phyloP scores from a whole-genome alignment of 2,888 invertebrate genomes.

The Xanthia icteritia region DNA sequence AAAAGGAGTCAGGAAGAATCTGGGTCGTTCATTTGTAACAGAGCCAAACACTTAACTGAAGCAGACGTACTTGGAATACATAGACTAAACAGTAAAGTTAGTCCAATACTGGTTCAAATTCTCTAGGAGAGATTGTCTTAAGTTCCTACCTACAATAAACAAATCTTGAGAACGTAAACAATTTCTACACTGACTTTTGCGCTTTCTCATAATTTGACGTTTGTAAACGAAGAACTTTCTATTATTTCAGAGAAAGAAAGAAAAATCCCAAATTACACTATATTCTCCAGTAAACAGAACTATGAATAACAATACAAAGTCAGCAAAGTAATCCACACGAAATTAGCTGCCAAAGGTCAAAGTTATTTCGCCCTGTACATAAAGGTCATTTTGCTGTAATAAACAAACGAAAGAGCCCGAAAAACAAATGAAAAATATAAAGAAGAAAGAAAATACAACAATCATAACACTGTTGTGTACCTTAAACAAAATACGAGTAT shows the following conservation, averaged over 20 bases:
- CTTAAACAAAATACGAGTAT: constrained; percentile 55
- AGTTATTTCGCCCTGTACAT: background rate
- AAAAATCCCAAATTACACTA: constrained; percentile 27
- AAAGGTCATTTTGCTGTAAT: constrained; percentile 5
- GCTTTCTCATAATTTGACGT: constrained; percentile 4
- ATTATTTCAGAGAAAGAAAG: constrained; percentile 15
- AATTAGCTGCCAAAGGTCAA: constrained; percentile 18
- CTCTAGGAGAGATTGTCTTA: background rate
- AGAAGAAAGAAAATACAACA: constrained; percentile 23
- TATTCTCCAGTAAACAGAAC: constrained; percentile 24
- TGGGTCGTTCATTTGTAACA: background rate
- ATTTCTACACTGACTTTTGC: background rate
- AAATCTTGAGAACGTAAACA: constrained; percentile 1
- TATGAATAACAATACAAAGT: constrained; percentile 35
- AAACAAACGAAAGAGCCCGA: constrained; percentile 1
- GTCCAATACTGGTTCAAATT: background rate
- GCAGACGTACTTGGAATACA: background rate
- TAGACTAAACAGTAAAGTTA: constrained; percentile 6
- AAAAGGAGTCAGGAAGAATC: background rate
- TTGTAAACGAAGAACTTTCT: background rate
- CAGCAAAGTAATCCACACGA: constrained; percentile 23
- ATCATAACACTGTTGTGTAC: constrained; percentile 40
- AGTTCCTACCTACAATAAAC: background rate
- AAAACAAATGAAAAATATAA: constrained; percentile 30
- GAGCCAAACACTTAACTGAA: constrained; percentile 17